Conservation (phyloP, 2,113 vertebrate genomes). For the Engystomops pustulosus region DNA sequence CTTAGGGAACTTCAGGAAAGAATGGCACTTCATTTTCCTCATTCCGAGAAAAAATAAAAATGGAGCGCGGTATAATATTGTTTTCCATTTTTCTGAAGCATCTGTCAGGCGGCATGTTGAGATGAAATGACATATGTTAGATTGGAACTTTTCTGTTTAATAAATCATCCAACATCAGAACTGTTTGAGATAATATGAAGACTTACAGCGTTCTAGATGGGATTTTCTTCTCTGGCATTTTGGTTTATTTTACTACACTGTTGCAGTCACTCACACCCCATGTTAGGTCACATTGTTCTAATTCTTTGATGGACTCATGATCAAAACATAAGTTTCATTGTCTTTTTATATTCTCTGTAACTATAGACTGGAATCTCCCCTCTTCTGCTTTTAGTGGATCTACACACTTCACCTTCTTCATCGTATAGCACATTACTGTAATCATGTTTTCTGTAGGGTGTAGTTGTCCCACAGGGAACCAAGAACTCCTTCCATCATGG, state of each 20-base stretch:
- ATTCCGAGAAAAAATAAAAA: constrained; percentile 25
- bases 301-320: too few species aligned
- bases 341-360: too few species aligned
- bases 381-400: too few species aligned
- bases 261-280: neutral
- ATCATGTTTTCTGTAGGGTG: too few species aligned
- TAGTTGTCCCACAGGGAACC: too few species aligned
- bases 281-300: neutral
- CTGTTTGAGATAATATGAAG: constrained; percentile 17
- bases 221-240: neutral
- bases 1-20: constrained; percentile 14
- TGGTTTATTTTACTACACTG: neutral
- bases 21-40: constrained; percentile 40
- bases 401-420: too few species aligned
- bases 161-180: constrained; percentile 44
- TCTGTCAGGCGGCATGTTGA: constrained; percentile 50
- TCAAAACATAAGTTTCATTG: neutral
- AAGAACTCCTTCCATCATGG: too few species aligned
- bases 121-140: constrained; percentile 52
- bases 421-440: too few species aligned
- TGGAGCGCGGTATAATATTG: constrained; percentile 10
- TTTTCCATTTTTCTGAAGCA: constrained; percentile 44
- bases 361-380: too few species aligned
- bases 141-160: constrained; percentile 40
- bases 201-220: neutral